Evolutionary conservation across 2,888 invertebrate genomes (phyloP).

Genomic region (Acleris emargana): DNA sequence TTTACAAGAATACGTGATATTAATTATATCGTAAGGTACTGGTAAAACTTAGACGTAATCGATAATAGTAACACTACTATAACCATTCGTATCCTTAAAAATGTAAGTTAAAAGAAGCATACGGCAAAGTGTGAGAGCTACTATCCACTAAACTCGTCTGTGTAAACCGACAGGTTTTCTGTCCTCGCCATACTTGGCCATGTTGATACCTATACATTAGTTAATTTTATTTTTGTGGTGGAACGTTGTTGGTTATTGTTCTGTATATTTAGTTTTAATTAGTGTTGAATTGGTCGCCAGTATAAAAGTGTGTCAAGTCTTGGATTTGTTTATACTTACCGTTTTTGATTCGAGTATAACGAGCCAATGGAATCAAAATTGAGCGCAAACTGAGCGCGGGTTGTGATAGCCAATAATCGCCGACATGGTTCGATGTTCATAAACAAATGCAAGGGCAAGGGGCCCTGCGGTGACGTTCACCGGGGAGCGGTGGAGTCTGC

Average conservation of each 20-base stretch:
- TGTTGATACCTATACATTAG: conserved; percentile 39
- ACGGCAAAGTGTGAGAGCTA: not conserved
- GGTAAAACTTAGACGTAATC: conserved; percentile 20
- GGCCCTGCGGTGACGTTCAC: conserved; percentile 5
- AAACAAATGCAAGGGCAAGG: conserved; percentile 64
- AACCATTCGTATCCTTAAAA: conserved; percentile 15
- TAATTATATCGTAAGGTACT: conserved; percentile 33
- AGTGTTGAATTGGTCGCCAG: conserved; percentile 43
- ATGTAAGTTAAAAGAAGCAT: not conserved
- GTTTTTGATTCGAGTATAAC: conserved; percentile 48
- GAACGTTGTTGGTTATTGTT: conserved; percentile 46
- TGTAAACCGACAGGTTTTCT: not conserved
- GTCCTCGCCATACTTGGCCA: conserved; percentile 37
- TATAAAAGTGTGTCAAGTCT: conserved; percentile 49
- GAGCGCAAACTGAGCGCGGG: conserved; percentile 56
- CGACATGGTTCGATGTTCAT: conserved; percentile 67
- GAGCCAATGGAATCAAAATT: conserved; percentile 74
- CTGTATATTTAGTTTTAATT: conserved; percentile 48
- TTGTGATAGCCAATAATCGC: conserved; percentile 67
- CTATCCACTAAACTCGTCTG: not conserved
- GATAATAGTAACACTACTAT: conserved; percentile 17
- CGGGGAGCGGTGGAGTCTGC: conserved; percentile 12
- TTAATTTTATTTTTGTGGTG: conserved; percentile 42
- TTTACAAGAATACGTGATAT: conserved; percentile 37
- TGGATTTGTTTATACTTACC: conserved; percentile 40